Evolutionary conservation across 1,140 invertebrate genomes (phyloP).

Genomic region (Drosophila malerkotliana): DNA sequence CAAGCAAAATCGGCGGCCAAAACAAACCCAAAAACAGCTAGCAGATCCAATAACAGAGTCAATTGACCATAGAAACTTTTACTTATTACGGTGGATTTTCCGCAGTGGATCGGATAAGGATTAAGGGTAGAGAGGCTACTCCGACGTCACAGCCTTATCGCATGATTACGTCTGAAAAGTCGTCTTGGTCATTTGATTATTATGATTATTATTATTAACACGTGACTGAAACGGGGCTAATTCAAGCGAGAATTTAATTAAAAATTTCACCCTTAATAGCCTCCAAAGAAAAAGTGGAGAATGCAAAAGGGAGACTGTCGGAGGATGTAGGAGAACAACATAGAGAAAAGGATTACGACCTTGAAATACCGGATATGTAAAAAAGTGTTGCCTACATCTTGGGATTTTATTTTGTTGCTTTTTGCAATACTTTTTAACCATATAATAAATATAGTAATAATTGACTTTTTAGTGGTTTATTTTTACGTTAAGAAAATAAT

Average conservation of each 20-base stretch:
- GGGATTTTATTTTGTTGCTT: not conserved
- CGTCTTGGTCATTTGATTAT: slow-evolving; percentile 67
- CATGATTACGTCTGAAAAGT: slow-evolving; percentile 30
- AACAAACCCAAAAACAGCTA: not conserved
- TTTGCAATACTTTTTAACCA: too few relatives aligned
- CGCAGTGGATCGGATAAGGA: not conserved
- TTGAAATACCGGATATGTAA: not conserved
- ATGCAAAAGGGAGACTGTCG: not conserved
- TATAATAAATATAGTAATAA: too few relatives aligned
- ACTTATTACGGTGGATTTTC: slow-evolving; percentile 44
- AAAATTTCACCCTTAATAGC: slow-evolving; percentile 69
- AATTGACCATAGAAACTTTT: slow-evolving; percentile 59
- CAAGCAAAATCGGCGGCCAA: not conserved
- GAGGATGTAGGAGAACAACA: slow-evolving; percentile 3
- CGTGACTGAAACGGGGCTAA: slow-evolving; percentile 74
- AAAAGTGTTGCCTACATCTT: slow-evolving; percentile 1
- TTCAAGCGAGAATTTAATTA: slow-evolving; percentile 79
- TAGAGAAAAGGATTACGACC: not conserved
- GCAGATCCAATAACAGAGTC: slow-evolving; percentile 16
- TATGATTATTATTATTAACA: slow-evolving; percentile 82
- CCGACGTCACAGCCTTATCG: slow-evolving; percentile 46
- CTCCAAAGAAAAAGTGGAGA: slow-evolving; percentile 11
- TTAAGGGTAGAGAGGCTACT: not conserved
- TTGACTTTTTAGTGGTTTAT: too few relatives aligned
- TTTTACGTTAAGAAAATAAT: too few relatives aligned